These are phyloP conservation scores for Scaptomyza hsui DNA, from an alignment of 1,140 invertebrate genomes.

Conservation along the genomic window DNA sequence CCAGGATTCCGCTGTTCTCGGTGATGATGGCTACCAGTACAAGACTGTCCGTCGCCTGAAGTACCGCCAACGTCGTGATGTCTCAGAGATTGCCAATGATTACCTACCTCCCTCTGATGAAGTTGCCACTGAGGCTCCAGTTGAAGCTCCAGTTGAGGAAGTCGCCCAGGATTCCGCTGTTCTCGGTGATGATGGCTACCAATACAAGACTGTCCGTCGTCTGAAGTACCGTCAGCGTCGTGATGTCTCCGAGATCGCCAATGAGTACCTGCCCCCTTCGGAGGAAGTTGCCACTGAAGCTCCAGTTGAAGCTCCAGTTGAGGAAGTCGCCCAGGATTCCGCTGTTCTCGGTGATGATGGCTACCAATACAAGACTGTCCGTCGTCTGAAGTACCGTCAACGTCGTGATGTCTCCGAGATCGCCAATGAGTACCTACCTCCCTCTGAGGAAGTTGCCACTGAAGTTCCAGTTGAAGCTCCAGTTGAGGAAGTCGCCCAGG, in stretches of 20 bases:
- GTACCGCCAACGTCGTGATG: constrained; percentile 62
- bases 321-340: constrained; percentile 37
- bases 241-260: constrained; percentile 63
- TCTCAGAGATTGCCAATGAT: constrained; percentile 55
- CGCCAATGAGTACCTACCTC: constrained; percentile 51
- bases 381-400: constrained; percentile 54
- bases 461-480: no score
- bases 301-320: no score
- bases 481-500: constrained; percentile 37
- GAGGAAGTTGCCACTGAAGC: constrained; percentile 48
- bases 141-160: no score
- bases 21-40: constrained; percentile 58
- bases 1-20: constrained; percentile 55
- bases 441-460: constrained; percentile 21
- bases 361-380: constrained; percentile 55
- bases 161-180: constrained; percentile 48
- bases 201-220: constrained; percentile 66
- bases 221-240: constrained; percentile 64
- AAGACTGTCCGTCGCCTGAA: constrained; percentile 63
- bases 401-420: constrained; percentile 56
- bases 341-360: constrained; percentile 47
- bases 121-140: constrained; percentile 22
- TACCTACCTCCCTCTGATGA: constrained; percentile 62
- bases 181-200: constrained; percentile 57
- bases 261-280: constrained; percentile 56